These are phyloP conservation scores for Drosophila vallismaia DNA, from an alignment of 2,888 invertebrate species.

Conservation along the genomic window DNA sequence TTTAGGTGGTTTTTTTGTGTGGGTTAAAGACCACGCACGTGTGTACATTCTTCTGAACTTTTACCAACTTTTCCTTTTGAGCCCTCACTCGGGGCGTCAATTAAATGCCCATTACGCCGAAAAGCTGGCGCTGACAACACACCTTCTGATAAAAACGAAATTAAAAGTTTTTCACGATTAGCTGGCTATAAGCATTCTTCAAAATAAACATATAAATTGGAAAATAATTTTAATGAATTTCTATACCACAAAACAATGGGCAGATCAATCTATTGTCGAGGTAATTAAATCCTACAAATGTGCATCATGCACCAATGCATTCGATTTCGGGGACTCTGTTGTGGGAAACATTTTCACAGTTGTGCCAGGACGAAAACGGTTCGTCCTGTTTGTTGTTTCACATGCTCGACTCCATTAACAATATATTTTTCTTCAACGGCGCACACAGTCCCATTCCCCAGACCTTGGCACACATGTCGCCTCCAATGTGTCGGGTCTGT, in stretches of 20 bases:
- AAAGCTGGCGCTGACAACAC: slow-evolving; percentile 34
- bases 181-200: not conserved
- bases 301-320: not conserved
- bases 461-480: slow-evolving; percentile 39
- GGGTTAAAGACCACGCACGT: slow-evolving; percentile 55
- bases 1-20: not conserved
- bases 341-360: slow-evolving; percentile 14
- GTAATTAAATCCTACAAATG: slow-evolving; percentile 25
- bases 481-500: slow-evolving; percentile 48
- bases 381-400: slow-evolving; percentile 69
- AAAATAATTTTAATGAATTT: slow-evolving; percentile 20
- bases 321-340: slow-evolving; percentile 12
- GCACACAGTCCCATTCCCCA: slow-evolving; percentile 16
- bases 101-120: slow-evolving; percentile 50
- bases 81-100: slow-evolving; percentile 36
- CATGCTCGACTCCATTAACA: slow-evolving; percentile 77
- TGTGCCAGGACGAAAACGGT: slow-evolving; percentile 11
- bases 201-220: slow-evolving; percentile 15
- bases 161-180: slow-evolving; percentile 4
- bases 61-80: slow-evolving; percentile 33
- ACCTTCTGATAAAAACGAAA: not conserved
- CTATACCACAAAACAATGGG: not conserved
- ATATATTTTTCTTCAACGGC: slow-evolving; percentile 67
- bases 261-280: not conserved
- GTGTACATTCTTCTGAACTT: slow-evolving; percentile 39